Percentiles rank a stretch among this genome's conserved stretches.
These are phyloP conservation scores for Gasteruption jaculator DNA, from an alignment of 2,888 invertebrate species.

Conservation along the genomic window DNA sequence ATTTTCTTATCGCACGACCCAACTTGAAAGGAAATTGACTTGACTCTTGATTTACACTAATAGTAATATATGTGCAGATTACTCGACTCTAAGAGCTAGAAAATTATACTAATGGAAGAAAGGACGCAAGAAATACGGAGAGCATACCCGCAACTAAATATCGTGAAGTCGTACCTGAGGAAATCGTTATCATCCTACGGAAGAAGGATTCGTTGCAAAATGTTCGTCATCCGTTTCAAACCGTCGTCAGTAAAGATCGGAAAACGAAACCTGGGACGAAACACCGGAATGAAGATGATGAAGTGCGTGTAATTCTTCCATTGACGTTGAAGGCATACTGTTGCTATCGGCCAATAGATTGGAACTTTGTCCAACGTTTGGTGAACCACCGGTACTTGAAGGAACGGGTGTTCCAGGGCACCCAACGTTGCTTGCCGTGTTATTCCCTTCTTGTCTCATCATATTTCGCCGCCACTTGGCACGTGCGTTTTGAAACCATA, in stretches of 20 bases:
- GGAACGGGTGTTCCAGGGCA: conserved; percentile 48
- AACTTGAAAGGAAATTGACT: too few relatives aligned
- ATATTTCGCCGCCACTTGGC: conserved; percentile 97
- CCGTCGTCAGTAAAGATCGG: conserved; percentile 50
- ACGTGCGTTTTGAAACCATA: conserved; percentile 99
- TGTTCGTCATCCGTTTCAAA: conserved; percentile 35
- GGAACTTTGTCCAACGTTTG: conserved; percentile 45
- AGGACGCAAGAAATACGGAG: too few relatives aligned
- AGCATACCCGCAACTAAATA: too few relatives aligned
- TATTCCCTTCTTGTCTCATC: conserved; percentile 73
- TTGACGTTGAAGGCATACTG: conserved; percentile 53
- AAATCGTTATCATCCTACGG: too few relatives aligned
- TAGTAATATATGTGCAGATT: too few relatives aligned
- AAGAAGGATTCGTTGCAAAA: too few relatives aligned
- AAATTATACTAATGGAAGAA: too few relatives aligned
- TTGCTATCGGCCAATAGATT: conserved; percentile 53
- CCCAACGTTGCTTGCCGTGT: conserved; percentile 33
- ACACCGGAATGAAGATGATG: conserved; percentile 56
- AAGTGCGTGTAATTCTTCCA: conserved; percentile 54
- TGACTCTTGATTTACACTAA: too few relatives aligned
- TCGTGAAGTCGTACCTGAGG: too few relatives aligned
- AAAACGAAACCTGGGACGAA: conserved; percentile 49
- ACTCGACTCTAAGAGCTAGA: too few relatives aligned
- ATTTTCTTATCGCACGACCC: too few relatives aligned
- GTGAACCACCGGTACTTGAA: conserved; percentile 46